Base-by-base conservation (phyloP, 2,797 vertebrate species). In the Scarus forsteni region DNA sequence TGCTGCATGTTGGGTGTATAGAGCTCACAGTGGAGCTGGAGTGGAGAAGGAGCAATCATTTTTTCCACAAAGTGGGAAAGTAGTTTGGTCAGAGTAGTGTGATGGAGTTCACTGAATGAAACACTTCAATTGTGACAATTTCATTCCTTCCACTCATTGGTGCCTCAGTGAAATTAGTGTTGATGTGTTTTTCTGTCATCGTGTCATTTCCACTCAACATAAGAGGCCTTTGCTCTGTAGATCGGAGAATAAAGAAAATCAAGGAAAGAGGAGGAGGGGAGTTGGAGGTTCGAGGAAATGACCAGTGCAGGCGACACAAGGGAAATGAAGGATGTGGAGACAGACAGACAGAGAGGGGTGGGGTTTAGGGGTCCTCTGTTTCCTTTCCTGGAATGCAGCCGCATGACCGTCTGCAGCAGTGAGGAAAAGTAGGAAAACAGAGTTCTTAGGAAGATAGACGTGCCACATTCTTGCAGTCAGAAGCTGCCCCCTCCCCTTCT, bases 371-470 rank as follows among this genome's bases (percentile, higher is more conserved):
- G 77, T 87, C 87, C 77, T 79, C 79, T 77, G 73, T 70, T 87
- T 90, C 85, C 81, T 88, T 90, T 92, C 87, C 88, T 91, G 92
- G 92, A 93, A 94, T 92, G 88, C 81, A 73, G 89, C 88, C 80
- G 70, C 38, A 45, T 84, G 80, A 80, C 70, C 72, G 88, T 90
- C 88, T 89, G 88, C 81, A 80, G 77, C 85, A 72, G 61, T 64
- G 65, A 62, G 84, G 81, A 80, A 80, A 88, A 90, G 81, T 80
- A 81, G 84, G 84, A 89, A 90, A 93, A 86, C 89, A 89, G 84
- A 87, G 79, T 88, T 91, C 75, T 79, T 70, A 74, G 75, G 80
- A 85, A 82, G 88, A 91, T 85, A 87, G 84, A 92, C 85, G 42
- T 85, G 82, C 90, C 87, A 91, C 92, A 92, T 93, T 93, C 88